Evolutionary conservation across 2,113 vertebrate genomes (phyloP), one percentile per base, ranked within the genome.

Genomic region (Notarius quadriscutis): DNA sequence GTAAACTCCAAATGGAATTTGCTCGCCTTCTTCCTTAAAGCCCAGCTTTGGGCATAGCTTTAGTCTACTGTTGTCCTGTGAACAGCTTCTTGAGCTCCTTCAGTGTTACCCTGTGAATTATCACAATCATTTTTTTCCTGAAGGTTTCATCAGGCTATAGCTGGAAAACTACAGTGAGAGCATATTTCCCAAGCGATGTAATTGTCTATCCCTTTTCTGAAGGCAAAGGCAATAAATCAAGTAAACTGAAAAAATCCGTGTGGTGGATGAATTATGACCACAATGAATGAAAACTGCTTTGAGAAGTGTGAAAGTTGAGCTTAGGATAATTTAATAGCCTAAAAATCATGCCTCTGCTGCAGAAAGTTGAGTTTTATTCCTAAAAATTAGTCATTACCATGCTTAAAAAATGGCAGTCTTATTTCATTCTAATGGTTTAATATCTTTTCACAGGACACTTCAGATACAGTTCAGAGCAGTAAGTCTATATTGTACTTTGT

Each of bases 381-480:
- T 20, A 58, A 17, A 58, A 17, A 75, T 53, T 10, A 34, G n/a
- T 27, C 51, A 51, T 83, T 9, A 65, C 11, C 27, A 6, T 86
- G 18, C 41, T 41, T 11, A 57, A 69, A 62, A 84, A 53, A 0
- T 77, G 18, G 27, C 18, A 11, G 15, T 71, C 0, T 6, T 78
- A 27, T 20, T 67, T 58, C 34, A 7, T 65, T 78, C 7, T 53
- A 62, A 77, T 71, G 51, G 1, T 22, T 91, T 92, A 53, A 89
- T 78, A 74, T 88, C 60, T 10, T 72, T 77, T 87, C 14, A 25
- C 93, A 97, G 97, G 94, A 91, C 1, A 55, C n/a, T 8, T 34
- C 88, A 3, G 77, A 91, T 14, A 88, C 89, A 0, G 87, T 93
- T 87, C 95, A 96, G 91, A 95, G 88, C 90, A 95, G 97, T 98